Evolutionary conservation across 2,797 vertebrate species (phyloP).

Genomic region (Myotis vivesi): DNA sequence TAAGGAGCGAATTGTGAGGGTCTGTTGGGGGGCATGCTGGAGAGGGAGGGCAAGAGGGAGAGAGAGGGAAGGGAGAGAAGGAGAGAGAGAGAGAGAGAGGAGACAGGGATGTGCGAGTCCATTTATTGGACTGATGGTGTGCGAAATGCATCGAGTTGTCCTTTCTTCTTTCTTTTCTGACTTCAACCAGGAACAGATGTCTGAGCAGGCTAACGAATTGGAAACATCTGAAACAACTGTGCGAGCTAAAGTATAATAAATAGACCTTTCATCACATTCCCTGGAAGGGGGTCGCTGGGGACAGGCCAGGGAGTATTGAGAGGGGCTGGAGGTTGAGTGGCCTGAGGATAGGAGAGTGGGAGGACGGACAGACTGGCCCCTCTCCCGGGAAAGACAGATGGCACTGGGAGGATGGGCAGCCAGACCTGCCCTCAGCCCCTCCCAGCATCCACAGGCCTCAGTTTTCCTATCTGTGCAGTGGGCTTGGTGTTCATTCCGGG

Average conservation of each 20-base stretch:
- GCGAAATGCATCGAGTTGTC: slow-evolving; percentile 55
- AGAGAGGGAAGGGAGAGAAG: not conserved
- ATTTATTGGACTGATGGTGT: slow-evolving; percentile 53
- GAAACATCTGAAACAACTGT: slow-evolving; percentile 97
- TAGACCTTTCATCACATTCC: slow-evolving; percentile 92
- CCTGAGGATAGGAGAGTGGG: slow-evolving; percentile 5
- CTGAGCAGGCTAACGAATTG: slow-evolving; percentile 89
- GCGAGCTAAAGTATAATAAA: slow-evolving; percentile 91
- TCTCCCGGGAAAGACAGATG: not conserved
- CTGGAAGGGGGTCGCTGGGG: slow-evolving; percentile 83
- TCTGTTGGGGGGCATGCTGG: too few species aligned
- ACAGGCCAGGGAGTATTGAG: slow-evolving; percentile 79
- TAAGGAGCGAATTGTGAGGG: accelerated
- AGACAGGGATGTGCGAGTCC: not conserved
- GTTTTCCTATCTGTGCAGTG: slow-evolving; percentile 1
- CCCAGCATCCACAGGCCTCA: not conserved
- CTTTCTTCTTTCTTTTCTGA: slow-evolving; percentile 80
- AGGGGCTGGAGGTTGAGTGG: slow-evolving; percentile 72
- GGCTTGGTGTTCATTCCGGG: not conserved
- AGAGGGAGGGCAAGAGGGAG: not conserved
- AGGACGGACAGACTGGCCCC: slow-evolving; percentile 42
- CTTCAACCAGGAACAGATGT: slow-evolving; percentile 94
- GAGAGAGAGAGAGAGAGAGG: not conserved
- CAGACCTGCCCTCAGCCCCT: not conserved
- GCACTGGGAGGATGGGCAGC: not conserved